Evolutionary conservation across 2,113 vertebrate genomes (phyloP), one percentile per base, ranked within the genome.

Genomic region (Scomber japonicus): DNA sequence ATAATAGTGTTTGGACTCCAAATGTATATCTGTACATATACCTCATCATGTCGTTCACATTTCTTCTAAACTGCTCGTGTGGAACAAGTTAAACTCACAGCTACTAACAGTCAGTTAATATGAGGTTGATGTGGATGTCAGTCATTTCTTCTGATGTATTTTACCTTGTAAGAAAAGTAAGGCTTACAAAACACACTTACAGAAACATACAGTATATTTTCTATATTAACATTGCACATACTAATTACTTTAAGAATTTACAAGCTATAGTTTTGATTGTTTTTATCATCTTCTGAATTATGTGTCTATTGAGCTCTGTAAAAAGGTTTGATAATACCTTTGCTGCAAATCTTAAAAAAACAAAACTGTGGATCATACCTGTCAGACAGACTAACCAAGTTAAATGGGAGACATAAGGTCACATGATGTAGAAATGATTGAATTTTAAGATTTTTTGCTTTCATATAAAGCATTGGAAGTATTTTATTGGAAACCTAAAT

Each of bases 21-120:
- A 49, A 44, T 82, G 70, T 82, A 66, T 68, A 66, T 83, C 45
- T 88, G 81, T 82, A 49, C 70, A 83, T 50, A 87, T 63, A 66
- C 71, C 75, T 86, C 81, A 57, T 44, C 46, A 0, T 16, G 0
- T 44, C 31, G 0, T 56, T 67, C 45, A 31, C 51, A 7, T 68
- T 75, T 11, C 2, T 40, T 73, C 48, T 69, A 45, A 44, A 51
- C 66, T 9, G 31, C 31, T 35, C 31, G 1, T 35, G 5, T 35
- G 5, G 35, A 40, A 40, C 35, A 40, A 40, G 35, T 40, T 40
- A 19, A 45, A 48, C 57, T 65, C 5, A 17, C 35, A 17, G 57
- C 35, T 51, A 21, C 11, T 1, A 14, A 2, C 30, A 46, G 31
- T 72, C 59, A 30, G 6, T 16, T 62, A 1, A n/a, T 30, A 21